These are phyloP conservation scores for Standfussiana lucernea DNA, from an alignment of 2,888 invertebrate genomes.

Conservation along the genomic window DNA sequence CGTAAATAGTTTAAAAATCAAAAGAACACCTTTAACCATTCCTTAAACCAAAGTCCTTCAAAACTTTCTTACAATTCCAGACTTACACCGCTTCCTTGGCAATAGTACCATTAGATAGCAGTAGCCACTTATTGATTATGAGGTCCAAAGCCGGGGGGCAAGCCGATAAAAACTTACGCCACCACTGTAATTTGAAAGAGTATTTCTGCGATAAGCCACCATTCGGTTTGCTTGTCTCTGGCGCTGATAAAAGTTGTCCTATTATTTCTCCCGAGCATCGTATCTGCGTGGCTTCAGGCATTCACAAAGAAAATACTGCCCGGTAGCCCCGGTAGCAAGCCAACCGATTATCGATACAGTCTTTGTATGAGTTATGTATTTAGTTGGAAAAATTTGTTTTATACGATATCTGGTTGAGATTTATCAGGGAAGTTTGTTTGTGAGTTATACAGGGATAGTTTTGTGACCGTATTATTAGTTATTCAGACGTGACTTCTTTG, in stretches of 20 bases:
- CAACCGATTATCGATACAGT: constrained; percentile 74
- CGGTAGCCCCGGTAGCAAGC: constrained; percentile 70
- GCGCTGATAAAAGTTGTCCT: constrained; percentile 84
- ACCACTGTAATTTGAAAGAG: constrained; percentile 81
- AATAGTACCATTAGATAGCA: constrained; percentile 56
- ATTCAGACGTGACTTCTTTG: constrained; percentile 63
- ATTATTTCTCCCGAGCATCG: constrained; percentile 79
- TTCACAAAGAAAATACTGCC: constrained; percentile 71
- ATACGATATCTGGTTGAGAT: constrained; percentile 64
- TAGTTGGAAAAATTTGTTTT: constrained; percentile 79
- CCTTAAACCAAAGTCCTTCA: constrained; percentile 32
- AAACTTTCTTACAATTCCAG: constrained; percentile 33
- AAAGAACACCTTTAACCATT: not conserved
- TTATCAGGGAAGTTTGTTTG: constrained; percentile 67
- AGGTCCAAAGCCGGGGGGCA: constrained; percentile 75
- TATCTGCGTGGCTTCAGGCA: constrained; percentile 71
- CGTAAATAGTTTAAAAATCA: not conserved
- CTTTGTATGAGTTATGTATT: constrained; percentile 86
- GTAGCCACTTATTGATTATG: constrained; percentile 79
- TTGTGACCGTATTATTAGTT: constrained; percentile 58
- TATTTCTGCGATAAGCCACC: constrained; percentile 80
- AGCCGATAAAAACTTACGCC: constrained; percentile 84
- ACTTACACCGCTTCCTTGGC: constrained; percentile 53
- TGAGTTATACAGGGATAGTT: constrained; percentile 58
- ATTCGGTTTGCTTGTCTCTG: constrained; percentile 76